A percentile compares a stretch with the other conserved stretches of the same genome.
These are phyloP conservation scores for Rhagoletis zephyria DNA, from an alignment of 1,140 invertebrate species.

Conservation along the genomic window DNA sequence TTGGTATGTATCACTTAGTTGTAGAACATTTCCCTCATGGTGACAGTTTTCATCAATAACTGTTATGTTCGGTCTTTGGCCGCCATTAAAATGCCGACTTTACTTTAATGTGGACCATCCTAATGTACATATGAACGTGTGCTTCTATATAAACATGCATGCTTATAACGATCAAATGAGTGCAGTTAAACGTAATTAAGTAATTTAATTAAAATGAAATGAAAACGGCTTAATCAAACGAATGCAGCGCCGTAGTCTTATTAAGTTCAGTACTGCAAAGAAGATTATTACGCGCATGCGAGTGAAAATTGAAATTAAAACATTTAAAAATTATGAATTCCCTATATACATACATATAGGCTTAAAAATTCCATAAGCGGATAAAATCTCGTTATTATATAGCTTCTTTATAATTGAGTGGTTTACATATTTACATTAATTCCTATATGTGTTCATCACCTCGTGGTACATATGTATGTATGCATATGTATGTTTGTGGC, in stretches of 20 bases:
- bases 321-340: neutral
- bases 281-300: neutral
- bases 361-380: neutral
- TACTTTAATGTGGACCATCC: too few relatives aligned
- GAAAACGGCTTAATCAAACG: slow-evolving; percentile 53
- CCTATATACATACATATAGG: neutral
- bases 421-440: neutral
- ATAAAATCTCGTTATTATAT: neutral
- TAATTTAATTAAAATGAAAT: slow-evolving; percentile 45
- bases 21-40: too few relatives aligned
- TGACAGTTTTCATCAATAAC: too few relatives aligned
- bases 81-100: too few relatives aligned
- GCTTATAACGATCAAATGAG: slow-evolving; percentile 53
- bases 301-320: neutral
- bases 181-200: slow-evolving; percentile 53
- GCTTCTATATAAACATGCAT: too few relatives aligned
- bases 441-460: neutral
- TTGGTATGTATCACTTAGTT: too few relatives aligned
- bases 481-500: too few relatives aligned
- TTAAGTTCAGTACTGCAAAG: neutral
- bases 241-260: neutral
- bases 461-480: too few relatives aligned
- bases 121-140: neutral
- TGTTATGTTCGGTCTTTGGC: too few relatives aligned
- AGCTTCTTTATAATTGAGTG: too few relatives aligned